Evolutionary conservation across 2,888 invertebrate species (phyloP).

Genomic region (Barypeithes pellucidus): DNA sequence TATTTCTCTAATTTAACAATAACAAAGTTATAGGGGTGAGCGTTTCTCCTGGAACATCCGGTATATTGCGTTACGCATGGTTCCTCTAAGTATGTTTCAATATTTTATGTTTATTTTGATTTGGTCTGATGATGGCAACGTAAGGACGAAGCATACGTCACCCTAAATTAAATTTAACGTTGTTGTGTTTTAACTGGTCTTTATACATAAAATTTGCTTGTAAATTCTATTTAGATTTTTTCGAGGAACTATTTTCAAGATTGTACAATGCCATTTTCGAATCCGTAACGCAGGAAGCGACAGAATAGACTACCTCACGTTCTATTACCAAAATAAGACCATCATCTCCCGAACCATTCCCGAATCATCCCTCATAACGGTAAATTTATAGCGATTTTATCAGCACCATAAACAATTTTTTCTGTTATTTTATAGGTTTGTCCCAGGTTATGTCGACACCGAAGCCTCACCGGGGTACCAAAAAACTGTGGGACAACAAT

Average conservation of each 20-base stretch:
- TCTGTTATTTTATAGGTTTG: constrained; percentile 60
- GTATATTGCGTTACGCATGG: too few relatives aligned
- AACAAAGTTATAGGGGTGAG: too few relatives aligned
- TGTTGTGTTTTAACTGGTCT: too few relatives aligned
- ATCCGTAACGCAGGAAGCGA: background rate
- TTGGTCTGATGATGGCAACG: too few relatives aligned
- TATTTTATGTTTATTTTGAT: too few relatives aligned
- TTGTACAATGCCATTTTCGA: constrained; percentile 21
- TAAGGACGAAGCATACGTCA: too few relatives aligned
- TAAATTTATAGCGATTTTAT: constrained; percentile 20
- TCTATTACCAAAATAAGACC: background rate
- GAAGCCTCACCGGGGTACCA: constrained; percentile 57
- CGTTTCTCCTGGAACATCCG: too few relatives aligned
- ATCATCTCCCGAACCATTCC: background rate
- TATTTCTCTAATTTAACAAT: too few relatives aligned
- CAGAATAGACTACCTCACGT: background rate
- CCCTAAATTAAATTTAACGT: too few relatives aligned
- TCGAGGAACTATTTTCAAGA: constrained; percentile 20
- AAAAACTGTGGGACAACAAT: constrained; percentile 59
- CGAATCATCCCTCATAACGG: background rate
- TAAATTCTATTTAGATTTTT: constrained; percentile 12
- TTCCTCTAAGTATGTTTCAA: too few relatives aligned
- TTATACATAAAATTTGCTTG: too few relatives aligned
- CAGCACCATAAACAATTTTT: constrained; percentile 21
- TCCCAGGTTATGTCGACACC: constrained; percentile 69